Evolutionary conservation across 2,888 invertebrate genomes (phyloP), one percentile per base, ranked within the genome.

Genomic region (Venustoraphidia nigricollis): DNA sequence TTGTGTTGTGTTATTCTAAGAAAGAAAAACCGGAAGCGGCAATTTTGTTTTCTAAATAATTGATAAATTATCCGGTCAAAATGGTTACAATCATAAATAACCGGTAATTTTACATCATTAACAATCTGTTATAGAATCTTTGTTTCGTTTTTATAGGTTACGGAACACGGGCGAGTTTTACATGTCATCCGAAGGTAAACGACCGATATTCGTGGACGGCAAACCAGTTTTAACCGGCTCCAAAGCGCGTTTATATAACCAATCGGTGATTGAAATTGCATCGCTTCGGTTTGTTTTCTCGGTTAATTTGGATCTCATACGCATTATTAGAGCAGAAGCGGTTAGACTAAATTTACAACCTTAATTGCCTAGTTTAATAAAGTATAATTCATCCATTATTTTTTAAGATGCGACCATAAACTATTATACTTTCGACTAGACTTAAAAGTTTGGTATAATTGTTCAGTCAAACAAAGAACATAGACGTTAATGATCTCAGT

Each of bases 161-260:
- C 75, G 91, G 46, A 91, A 90, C 64, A 92, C 87, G 54, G 96
- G 95, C 0, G 95, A 96, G 63, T 97, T 96, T 66, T 90, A 90
- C 62, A 77, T 97, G 58, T 84, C 88, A 14, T 96, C 96, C 42
- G 94, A 95, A 65, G 97, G 96, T 14, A 92, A 93, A 62, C 71
- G 95, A 51, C 88, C 95, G 2, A 84, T 97, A 59, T 94, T 89
- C 65, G 87, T 97, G 6, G 95, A 97, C 65, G 93, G 95, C 2
- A 79, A 85, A 51, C 93, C 95, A 0, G 77, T 97, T 47, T 73
- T 92, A 9, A 79, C 81, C 45, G 93, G 92, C 42, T 88, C 84
- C 66, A 93, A 92, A 72, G 84, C 88, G 49, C 84, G 90, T 58
- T 73, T 97, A 11, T 86, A 84, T 61, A 91, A 96, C 66, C 95